Evolutionary conservation across 2,888 invertebrate genomes (phyloP).

Genomic region (Coleophora flavipennella): DNA sequence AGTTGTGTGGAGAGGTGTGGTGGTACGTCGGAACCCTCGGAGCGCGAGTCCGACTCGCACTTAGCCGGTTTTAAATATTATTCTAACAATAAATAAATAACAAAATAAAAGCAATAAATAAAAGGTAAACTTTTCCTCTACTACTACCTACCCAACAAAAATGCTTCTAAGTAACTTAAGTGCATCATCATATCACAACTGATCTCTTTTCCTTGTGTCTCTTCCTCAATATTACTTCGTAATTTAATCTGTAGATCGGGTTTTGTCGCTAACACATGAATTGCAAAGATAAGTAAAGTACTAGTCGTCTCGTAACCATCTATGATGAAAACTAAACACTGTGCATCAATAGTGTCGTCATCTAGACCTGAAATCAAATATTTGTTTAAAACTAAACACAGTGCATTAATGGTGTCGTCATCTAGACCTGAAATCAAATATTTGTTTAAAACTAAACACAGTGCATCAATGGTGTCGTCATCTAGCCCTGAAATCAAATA

Average conservation of each 20-base stretch:
- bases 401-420: slow-evolving; percentile 69
- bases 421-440: slow-evolving; percentile 43
- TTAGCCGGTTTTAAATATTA: too few species aligned
- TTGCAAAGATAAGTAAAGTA: slow-evolving; percentile 67
- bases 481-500: slow-evolving; percentile 43
- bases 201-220: slow-evolving; percentile 47
- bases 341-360: slow-evolving; percentile 69
- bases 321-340: slow-evolving; percentile 71
- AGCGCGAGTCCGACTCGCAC: too few species aligned
- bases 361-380: slow-evolving; percentile 43
- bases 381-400: slow-evolving; percentile 40
- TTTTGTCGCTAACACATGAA: slow-evolving; percentile 64
- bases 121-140: background rate
- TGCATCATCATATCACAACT: slow-evolving; percentile 46
- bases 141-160: slow-evolving; percentile 32
- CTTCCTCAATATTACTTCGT: slow-evolving; percentile 46
- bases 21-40: too few species aligned
- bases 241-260: slow-evolving; percentile 59
- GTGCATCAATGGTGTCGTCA: slow-evolving; percentile 69
- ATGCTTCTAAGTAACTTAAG: slow-evolving; percentile 49
- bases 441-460: slow-evolving; percentile 40
- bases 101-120: too few species aligned
- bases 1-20: too few species aligned
- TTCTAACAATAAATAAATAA: too few species aligned
- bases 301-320: slow-evolving; percentile 76